Percentiles rank a stretch among this genome's conserved stretches.
phyloP scores from a whole-genome alignment of 2,888 invertebrate species.

The Acanthopleura granulata region DNA sequence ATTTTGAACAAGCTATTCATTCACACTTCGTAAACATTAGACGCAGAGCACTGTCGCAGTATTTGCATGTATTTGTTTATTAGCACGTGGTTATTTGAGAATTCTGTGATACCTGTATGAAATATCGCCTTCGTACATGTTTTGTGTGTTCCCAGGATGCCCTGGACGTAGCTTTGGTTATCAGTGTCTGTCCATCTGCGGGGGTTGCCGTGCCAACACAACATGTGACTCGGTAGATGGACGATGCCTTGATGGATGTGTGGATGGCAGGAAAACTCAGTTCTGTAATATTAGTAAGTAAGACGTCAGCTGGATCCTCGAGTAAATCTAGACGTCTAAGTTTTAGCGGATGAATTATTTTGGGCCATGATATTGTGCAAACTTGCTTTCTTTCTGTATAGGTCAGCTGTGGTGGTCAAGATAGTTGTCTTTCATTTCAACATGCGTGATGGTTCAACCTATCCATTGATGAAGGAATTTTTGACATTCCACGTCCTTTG shows the following conservation, averaged over 20 bases:
- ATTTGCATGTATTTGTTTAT: not conserved
- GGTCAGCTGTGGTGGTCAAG: no score
- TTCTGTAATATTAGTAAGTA: constrained; percentile 14
- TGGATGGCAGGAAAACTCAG: constrained; percentile 10
- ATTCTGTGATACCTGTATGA: not conserved
- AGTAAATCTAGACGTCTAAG: no score
- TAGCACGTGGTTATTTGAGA: not conserved
- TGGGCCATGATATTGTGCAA: no score
- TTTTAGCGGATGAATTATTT: no score
- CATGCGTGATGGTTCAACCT: not conserved
- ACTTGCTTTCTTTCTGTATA: no score
- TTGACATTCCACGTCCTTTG: not conserved
- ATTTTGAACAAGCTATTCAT: no score
- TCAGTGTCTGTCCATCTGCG: not conserved
- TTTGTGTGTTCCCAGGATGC: not conserved
- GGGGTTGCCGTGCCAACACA: constrained; percentile 2
- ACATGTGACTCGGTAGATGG: constrained; percentile 14
- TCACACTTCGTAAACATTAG: no score
- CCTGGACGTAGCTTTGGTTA: not conserved
- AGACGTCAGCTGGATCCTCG: no score
- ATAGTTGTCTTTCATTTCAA: not conserved
- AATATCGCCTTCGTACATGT: not conserved
- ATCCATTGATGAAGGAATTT: not conserved
- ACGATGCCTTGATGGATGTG: constrained; percentile 1
- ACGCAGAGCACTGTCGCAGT: not conserved